These are phyloP conservation scores for Luperina testacea DNA, from an alignment of 2,888 invertebrate species.

Conservation along the genomic window DNA sequence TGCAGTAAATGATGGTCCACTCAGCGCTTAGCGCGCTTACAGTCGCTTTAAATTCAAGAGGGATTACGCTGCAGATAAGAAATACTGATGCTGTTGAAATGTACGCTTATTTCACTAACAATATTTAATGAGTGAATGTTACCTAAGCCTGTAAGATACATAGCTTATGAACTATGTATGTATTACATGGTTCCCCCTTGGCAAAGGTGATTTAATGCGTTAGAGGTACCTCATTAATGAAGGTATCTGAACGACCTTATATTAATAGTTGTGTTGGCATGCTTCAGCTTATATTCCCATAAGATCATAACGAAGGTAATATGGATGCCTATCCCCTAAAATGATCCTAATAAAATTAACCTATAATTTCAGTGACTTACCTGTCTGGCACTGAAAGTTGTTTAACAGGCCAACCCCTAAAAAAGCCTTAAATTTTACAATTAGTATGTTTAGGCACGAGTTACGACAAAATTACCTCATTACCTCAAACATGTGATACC, in stretches of 20 bases:
- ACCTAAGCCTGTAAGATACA: neutral
- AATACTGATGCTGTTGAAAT: constrained; percentile 26
- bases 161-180: constrained; percentile 2
- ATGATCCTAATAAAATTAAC: neutral
- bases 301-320: neutral
- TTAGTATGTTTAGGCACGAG: constrained; percentile 39
- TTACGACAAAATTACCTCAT: constrained; percentile 18
- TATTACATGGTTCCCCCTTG: neutral
- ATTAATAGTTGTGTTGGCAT: constrained; percentile 3
- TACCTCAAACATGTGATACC: constrained; percentile 12
- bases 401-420: neutral
- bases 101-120: constrained; percentile 15
- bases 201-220: constrained; percentile 13
- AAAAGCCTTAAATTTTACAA: neutral
- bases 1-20: constrained; percentile 57
- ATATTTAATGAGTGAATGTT: constrained; percentile 10
- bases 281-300: neutral
- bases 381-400: neutral
- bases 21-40: constrained; percentile 48
- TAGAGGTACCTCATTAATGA: neutral
- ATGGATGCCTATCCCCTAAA: neutral
- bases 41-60: constrained; percentile 47
- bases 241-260: neutral
- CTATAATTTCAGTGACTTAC: neutral
- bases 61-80: constrained; percentile 29